phyloP scores from a whole-genome alignment of 2,797 vertebrate species.

The Hyperoplus lanceolatus region DNA sequence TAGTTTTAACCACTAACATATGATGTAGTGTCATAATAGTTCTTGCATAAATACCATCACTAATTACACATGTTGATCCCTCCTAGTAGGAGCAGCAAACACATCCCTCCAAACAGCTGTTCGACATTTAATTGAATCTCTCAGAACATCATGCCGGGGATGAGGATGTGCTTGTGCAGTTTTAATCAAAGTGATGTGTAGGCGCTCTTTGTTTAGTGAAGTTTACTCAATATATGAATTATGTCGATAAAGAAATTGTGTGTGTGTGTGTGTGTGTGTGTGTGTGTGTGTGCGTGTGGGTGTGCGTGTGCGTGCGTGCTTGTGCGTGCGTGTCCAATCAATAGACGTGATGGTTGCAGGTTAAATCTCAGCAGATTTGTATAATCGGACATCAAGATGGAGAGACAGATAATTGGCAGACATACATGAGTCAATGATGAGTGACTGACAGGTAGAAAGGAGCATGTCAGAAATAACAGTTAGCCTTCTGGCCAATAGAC shows the following conservation, averaged over 20 bases:
- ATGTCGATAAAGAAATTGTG: constrained; percentile 46
- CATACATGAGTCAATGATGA: constrained; percentile 5
- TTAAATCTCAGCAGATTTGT: constrained; percentile 51
- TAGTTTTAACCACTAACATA: neutral
- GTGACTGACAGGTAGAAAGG: constrained; percentile 11
- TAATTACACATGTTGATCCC: constrained; percentile 7
- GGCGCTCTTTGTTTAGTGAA: constrained; percentile 52
- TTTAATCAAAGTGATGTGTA: constrained; percentile 67
- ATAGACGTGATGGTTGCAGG: constrained; percentile 52
- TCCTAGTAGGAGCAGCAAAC: neutral
- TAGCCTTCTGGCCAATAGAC: neutral
- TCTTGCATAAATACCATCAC: neutral
- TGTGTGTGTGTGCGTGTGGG: constrained; percentile 10
- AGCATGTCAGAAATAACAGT: neutral
- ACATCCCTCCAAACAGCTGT: neutral
- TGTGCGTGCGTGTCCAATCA: constrained; percentile 31
- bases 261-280: constrained; percentile 11
- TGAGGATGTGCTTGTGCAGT: constrained; percentile 21
- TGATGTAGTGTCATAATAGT: neutral
- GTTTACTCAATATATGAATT: constrained; percentile 68
- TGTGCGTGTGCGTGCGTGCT: neutral
- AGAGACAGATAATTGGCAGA: constrained; percentile 44
- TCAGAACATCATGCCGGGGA: constrained; percentile 29
- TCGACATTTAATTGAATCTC: constrained; percentile 30
- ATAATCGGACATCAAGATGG: constrained; percentile 33